These are phyloP conservation scores for Cassiopea xamachana DNA, from an alignment of 30 jellyfish, hydroid and myxozoan genomes.

Conservation along the genomic window DNA sequence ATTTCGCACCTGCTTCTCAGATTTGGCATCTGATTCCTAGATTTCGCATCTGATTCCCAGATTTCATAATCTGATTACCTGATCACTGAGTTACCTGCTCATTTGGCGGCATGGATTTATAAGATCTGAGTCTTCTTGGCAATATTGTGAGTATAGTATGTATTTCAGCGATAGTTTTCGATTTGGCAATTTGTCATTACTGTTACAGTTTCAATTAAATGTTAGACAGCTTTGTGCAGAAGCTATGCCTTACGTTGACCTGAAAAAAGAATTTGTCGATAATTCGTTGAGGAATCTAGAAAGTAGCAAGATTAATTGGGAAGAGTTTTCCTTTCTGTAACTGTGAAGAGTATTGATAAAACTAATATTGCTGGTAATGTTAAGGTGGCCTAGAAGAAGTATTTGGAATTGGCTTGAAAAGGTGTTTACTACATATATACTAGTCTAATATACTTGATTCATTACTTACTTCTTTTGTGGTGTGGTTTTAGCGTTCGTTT, in stretches of 20 bases:
- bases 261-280: not conserved
- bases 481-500: constrained; percentile 36
- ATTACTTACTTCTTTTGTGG: not conserved
- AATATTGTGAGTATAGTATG: too few species aligned
- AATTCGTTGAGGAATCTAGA: not conserved
- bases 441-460: too few species aligned
- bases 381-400: too few species aligned
- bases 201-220: not conserved
- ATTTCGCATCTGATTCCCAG: not conserved
- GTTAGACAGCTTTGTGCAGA: not conserved
- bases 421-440: too few species aligned
- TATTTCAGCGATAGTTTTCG: too few species aligned
- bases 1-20: not conserved
- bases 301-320: not conserved
- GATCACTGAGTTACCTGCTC: not conserved
- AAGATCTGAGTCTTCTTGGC: too few species aligned
- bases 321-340: too few species aligned
- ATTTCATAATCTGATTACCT: not conserved
- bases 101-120: not conserved
- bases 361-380: too few species aligned
- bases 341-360: too few species aligned
- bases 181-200: too few species aligned
- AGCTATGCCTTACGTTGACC: not conserved
- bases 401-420: too few species aligned
- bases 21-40: not conserved